These are phyloP conservation scores for Chrysina gloriosa DNA, from an alignment of 2,888 invertebrate species.

Conservation along the genomic window DNA sequence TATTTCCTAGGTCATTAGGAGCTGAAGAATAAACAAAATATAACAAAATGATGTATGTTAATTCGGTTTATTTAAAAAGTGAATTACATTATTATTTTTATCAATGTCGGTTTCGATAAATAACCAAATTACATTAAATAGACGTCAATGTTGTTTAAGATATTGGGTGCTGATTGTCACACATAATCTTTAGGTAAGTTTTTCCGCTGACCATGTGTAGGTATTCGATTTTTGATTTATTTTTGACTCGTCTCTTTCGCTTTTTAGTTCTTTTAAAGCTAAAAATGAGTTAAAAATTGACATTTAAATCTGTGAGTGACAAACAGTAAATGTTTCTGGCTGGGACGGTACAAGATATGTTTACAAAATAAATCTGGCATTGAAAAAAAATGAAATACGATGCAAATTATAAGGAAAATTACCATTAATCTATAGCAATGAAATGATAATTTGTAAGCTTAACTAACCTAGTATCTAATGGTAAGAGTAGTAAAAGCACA, in stretches of 20 bases:
- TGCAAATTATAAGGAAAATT: not conserved
- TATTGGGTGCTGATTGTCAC: conserved; percentile 38
- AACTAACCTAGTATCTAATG: conserved; percentile 14
- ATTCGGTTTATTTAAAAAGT: conserved; percentile 29
- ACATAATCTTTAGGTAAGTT: conserved; percentile 37
- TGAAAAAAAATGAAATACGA: not conserved
- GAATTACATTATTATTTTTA: conserved; percentile 23
- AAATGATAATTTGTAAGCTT: conserved; percentile 1
- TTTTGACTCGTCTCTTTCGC: conserved; percentile 23
- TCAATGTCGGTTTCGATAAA: conserved; percentile 9
- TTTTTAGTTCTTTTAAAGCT: conserved; percentile 33
- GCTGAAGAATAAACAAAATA: not conserved
- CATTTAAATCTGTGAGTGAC: conserved; percentile 2
- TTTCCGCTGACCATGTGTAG: conserved; percentile 31
- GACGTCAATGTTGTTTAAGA: conserved; percentile 32
- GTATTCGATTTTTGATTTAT: conserved; percentile 37
- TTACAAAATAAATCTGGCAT: conserved; percentile 8
- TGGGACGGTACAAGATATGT: conserved; percentile 38
- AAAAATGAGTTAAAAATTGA: conserved; percentile 38
- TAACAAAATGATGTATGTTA: not conserved
- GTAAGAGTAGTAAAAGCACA: conserved; percentile 10
- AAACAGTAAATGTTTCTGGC: not conserved
- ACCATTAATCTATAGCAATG: not conserved
- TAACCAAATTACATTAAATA: conserved; percentile 21
- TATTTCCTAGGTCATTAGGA: too few relatives aligned